Conservation (phyloP, 2,888 invertebrate species). For the Tetheella fluctuosa region DNA sequence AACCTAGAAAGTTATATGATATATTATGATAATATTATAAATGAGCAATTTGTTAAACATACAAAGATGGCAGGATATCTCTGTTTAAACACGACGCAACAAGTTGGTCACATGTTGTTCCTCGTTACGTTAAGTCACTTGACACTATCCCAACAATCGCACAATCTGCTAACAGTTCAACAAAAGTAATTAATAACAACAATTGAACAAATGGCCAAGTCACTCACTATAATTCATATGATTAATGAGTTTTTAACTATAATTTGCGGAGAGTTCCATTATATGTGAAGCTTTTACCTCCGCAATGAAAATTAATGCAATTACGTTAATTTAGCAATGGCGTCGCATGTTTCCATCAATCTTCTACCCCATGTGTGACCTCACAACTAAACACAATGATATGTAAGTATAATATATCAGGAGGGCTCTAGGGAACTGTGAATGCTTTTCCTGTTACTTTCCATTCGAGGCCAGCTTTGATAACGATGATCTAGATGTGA, state of each 20-base stretch:
- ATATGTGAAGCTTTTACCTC: conserved; percentile 32
- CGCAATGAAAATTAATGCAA: conserved; percentile 42
- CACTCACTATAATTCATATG: conserved; percentile 11
- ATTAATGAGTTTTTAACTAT: conserved; percentile 28
- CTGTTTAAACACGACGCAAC: too few species aligned
- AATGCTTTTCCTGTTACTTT: not conserved
- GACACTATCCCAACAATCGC: not conserved
- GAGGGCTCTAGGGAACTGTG: conserved; percentile 4
- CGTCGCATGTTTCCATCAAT: conserved; percentile 39
- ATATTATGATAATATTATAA: too few species aligned
- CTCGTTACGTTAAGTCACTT: not conserved
- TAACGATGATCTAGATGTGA: not conserved
- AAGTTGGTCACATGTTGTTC: not conserved
- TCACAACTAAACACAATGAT: not conserved
- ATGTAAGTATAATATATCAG: not conserved
- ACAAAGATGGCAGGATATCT: too few species aligned
- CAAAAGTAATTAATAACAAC: conserved; percentile 16
- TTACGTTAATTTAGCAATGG: conserved; percentile 43
- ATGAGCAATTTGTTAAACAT: too few species aligned
- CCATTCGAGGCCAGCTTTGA: not conserved
- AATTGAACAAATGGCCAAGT: conserved; percentile 27
- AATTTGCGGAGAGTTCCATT: conserved; percentile 26
- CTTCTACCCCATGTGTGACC: conserved; percentile 19
- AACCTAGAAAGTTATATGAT: too few species aligned
- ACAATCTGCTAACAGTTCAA: conserved; percentile 9